Base-by-base conservation (phyloP, 2,888 invertebrate genomes). In the Coelinius sp. region DNA sequence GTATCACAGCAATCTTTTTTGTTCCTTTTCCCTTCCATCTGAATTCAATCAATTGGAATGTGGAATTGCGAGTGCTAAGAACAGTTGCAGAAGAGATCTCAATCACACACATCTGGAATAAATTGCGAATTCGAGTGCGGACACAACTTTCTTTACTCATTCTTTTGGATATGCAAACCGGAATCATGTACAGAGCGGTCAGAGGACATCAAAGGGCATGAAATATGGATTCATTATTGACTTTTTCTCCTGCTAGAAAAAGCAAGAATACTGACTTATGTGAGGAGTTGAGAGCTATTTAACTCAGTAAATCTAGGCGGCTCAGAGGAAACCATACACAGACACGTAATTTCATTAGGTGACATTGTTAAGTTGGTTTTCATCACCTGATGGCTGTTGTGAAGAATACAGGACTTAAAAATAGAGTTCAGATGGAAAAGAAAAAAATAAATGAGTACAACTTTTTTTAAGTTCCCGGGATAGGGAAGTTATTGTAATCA, bases 321-420 rank as follows among this genome's bases (percentile, higher is more conserved):
- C 79, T 81, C 77, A 76, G 24, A 6, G 7, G 84, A 83, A 83
- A 80, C 82, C 84, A 68, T 83, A 83, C 56, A 71, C 73, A 68
- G 72, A 49, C 72, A 76, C 53, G 49, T 84, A 84, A 84, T 81
- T 74, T 69, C 74, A 80, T 84, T 84, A 84, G 38, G 31, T 35
- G 59, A 31, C 59, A 68, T 76, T 70, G 64, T 72, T 75, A 74
- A 77, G 73, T 75, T 74, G 46, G 68, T 81, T 59, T 81, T 81
- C 81, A 73, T 67, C 77, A 78, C 75, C 75, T 62, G 56, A 68
- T 49, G 7, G 10, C 20, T 17, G 20, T 8, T 17, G 46, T 14
- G 46, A 49, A 1, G 20, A 20, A 7, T 17, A 49, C 20, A 49
- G 14, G 46, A 20, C 46, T 17, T 49, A 8, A 49, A 41, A 41